Evolutionary conservation across 2,113 vertebrate species (phyloP), one percentile per base, ranked within the genome.

Genomic region (Alosa alosa): DNA sequence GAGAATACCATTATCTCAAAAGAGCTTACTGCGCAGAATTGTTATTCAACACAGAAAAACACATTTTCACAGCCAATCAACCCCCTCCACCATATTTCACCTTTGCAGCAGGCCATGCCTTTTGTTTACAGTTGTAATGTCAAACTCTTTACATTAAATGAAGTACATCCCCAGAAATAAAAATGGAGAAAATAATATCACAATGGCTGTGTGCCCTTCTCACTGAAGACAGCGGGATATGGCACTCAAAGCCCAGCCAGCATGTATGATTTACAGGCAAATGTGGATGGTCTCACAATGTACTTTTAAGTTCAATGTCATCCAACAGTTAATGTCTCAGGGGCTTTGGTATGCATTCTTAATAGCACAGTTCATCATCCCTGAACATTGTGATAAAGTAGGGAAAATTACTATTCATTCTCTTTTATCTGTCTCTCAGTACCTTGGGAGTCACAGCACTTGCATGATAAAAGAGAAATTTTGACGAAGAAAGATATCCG

Each of bases 231-330:
- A 41, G n/a, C 3, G 0, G 72, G 31, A 36, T 39, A 15, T 36
- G 55, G 68, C 55, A 60, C 18, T 22, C 4, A 47, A 88, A 78
- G 4, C 39, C 85, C 82, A 46, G 64, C 82, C 87, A 83, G 49
- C 87, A 91, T 91, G 75, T 90, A 83, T 87, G 89, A 91, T 92
- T 90, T 89, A 88, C 72, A 60, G 86, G 86, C 88, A 88, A 87
- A 88, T 88, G 36, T 13, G 72, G 31, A 78, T 78, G 72, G 72
- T 78, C 72, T 78, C 72, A 1, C 25, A 78, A 78, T 78, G 81
- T 88, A 89, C 91, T 94, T 94, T 93, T 88, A 90, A 92, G 91
- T 94, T 94, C 93, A 95, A 94, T 94, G 94, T 93, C 93, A 93
- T 93, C 92, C 90, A 86, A 87, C 47, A 82, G 90, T 86, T 91